Evolutionary conservation across 2,888 invertebrate species (phyloP), one percentile per base, ranked within the genome.

Genomic region (Tortrix viridana): DNA sequence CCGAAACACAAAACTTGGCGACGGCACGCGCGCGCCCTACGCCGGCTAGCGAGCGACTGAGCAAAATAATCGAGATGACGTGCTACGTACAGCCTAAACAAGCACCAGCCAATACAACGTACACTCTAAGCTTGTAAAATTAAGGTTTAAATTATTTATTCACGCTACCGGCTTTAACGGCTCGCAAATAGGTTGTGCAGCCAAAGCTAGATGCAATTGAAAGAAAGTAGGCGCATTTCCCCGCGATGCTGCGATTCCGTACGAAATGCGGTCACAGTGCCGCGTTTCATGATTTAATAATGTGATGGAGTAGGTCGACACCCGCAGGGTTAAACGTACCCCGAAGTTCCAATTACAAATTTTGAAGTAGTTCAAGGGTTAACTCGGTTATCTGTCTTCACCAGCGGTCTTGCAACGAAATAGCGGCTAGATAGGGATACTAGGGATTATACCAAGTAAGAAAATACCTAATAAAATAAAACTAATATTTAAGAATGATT

Each of bases 201-300:
- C 71, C 71, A 75, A 78, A 78, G 75, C 73, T 86, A 85, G 85
- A 80, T 88, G 88, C 85, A 85, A 81, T 80, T 77, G 81, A 85
- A 89, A 89, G 89, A 88, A 90, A 89, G 89, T 89, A 86, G 88
- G 86, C 79, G 86, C 88, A 84, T 88, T 88, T 88, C 85, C 83
- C 78, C 71, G 88, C 80, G 63, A 81, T 79, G 78, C 76, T 75
- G 73, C 69, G 73, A 71, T 69, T 44, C 67, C 73, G 68, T 53
- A 61, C 72, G 69, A 80, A 85, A 81, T 76, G 85, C 86, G 89
- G 88, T 79, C 88, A 85, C 71, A 81, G 82, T 81, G 77, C 77
- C 67, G 65, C 68, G 67, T 73, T 74, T 72, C 70, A 77, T 81
- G 75, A 79, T 81, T 81, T 79, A 76, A 75, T 81, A 75, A 79